Conservation (phyloP, 2,797 vertebrate species). For the Hemitrygon akajei region DNA sequence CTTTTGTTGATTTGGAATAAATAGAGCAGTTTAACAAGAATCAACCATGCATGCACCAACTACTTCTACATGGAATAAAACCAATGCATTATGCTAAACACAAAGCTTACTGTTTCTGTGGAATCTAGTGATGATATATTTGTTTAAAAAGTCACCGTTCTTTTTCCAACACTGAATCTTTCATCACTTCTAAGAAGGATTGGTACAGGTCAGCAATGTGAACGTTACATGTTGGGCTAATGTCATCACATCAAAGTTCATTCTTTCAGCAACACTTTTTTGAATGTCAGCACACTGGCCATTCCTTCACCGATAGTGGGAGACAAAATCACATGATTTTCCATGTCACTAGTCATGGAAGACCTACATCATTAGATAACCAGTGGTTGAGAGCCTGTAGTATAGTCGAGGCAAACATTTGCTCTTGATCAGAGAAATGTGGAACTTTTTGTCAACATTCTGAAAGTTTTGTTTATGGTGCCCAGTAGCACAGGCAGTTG, state of each 20-base stretch:
- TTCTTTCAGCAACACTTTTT: not conserved
- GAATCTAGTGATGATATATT: not conserved
- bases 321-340: not conserved
- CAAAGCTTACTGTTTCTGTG: not conserved
- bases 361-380: not conserved
- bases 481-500: no score
- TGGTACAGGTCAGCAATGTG: not conserved
- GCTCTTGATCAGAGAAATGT: not conserved
- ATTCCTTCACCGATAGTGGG: not conserved
- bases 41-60: not conserved
- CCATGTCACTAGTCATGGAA: not conserved
- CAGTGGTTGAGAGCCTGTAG: not conserved
- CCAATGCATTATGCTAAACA: not conserved
- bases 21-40: not conserved
- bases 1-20: not conserved
- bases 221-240: no score
- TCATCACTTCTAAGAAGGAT: not conserved
- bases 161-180: not conserved
- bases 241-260: not conserved
- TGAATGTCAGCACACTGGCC: not conserved
- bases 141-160: not conserved
- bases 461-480: no score
- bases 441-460: not conserved
- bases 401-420: not conserved
- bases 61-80: not conserved